A percentile compares a stretch with the other conserved stretches of the same genome.
Conservation (phyloP, 2,797 vertebrate species). For the Microctenopoma stevenorrisi region DNA sequence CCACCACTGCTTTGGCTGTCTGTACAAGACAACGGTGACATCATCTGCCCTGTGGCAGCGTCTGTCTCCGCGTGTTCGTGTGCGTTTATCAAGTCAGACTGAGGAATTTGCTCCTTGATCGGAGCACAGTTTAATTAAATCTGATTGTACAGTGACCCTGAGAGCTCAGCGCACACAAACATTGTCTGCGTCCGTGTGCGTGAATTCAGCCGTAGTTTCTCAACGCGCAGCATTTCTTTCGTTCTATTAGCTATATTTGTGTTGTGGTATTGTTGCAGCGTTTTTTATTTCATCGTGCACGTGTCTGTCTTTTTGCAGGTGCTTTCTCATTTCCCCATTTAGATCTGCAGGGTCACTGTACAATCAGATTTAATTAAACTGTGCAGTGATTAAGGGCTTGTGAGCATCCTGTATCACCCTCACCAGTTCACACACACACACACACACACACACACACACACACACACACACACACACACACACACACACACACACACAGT, state of each 20-base stretch:
- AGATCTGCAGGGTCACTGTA: not conserved
- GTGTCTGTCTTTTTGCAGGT: not conserved
- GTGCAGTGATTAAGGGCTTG: constrained; percentile 58
- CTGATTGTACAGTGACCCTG: not conserved
- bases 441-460: not conserved
- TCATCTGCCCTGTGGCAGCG: constrained; percentile 35
- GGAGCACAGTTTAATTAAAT: not conserved
- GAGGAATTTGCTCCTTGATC: not conserved
- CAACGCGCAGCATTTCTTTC: not conserved
- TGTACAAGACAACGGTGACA: constrained; percentile 42
- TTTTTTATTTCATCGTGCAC: not conserved
- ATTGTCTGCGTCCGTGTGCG: not conserved
- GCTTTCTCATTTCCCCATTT: not conserved
- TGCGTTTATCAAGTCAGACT: constrained; percentile 40
- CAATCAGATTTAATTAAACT: constrained; percentile 71
- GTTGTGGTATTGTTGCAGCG: not conserved
- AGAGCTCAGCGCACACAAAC: not conserved
- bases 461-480: constrained; percentile 3
- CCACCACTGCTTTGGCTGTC: constrained; percentile 28
- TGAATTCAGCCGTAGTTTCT: not conserved
- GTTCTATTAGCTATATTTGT: not conserved
- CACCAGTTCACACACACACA: constrained; percentile 7
- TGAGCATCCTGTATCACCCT: constrained; percentile 30
- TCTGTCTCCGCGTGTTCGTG: constrained; percentile 10
- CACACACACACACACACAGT: constrained; percentile 8